Evolutionary conservation across 2,113 vertebrate species (phyloP).

Genomic region (Paradisaea rubra): DNA sequence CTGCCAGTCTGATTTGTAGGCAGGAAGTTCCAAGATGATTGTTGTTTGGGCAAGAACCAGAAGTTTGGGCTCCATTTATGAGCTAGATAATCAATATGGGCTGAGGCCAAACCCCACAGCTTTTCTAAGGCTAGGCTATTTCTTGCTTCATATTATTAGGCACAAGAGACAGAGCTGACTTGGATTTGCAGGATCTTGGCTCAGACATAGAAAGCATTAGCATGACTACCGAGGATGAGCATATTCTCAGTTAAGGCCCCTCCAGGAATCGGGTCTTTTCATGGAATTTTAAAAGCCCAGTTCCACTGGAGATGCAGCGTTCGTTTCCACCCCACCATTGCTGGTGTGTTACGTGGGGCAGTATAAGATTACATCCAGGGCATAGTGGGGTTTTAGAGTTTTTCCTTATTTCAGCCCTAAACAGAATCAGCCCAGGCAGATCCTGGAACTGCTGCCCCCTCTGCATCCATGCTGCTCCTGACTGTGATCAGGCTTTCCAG

Average conservation of each 20-base stretch:
- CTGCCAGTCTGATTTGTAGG: not conserved
- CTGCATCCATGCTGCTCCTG: not conserved
- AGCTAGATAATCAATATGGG: not conserved
- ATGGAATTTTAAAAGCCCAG: not conserved
- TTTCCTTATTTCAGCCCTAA: not conserved
- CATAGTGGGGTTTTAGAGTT: not conserved
- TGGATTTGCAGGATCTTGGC: constrained; percentile 12
- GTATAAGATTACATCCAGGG: not conserved
- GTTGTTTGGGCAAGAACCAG: constrained; percentile 1
- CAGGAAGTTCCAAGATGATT: not conserved
- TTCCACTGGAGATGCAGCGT: not conserved
- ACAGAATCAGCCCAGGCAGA: not conserved
- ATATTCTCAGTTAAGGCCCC: not conserved
- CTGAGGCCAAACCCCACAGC: not conserved
- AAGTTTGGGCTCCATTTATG: constrained; percentile 22
- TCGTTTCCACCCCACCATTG: not conserved
- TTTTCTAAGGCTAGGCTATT: constrained; percentile 35
- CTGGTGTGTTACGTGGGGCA: not conserved
- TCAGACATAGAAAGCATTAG: not conserved
- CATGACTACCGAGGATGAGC: not conserved
- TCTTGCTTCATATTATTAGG: constrained; percentile 38
- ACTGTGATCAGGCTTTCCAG: accelerated
- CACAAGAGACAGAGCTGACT: constrained; percentile 32
- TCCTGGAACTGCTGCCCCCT: not conserved
- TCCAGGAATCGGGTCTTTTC: not conserved